phyloP scores from a whole-genome alignment of 2,888 invertebrate species.

The Lapara coniferarum region DNA sequence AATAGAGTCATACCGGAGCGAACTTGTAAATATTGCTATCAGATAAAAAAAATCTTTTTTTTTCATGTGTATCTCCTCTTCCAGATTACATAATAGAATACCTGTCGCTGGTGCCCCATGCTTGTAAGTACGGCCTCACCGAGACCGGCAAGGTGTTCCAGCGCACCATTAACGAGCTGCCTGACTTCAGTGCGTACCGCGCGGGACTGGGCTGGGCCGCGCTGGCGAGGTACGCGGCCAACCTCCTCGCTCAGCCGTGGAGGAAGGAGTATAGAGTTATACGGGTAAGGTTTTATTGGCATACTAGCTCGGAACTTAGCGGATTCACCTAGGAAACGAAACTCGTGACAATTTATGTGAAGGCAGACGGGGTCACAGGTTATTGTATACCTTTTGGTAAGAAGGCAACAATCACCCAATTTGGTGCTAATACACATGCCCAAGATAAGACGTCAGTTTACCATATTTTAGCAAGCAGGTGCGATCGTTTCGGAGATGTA shows the following conservation, averaged over 20 bases:
- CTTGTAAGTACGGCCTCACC: conserved; percentile 89
- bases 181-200: conserved; percentile 91
- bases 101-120: conserved; percentile 89
- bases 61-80: conserved; percentile 38
- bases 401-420: too few relatives aligned
- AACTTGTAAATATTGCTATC: neutral
- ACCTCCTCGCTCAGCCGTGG: conserved; percentile 94
- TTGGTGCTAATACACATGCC: too few relatives aligned
- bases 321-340: neutral
- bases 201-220: conserved; percentile 93
- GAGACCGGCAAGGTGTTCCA: conserved; percentile 91
- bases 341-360: neutral
- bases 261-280: conserved; percentile 92
- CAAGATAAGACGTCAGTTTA: too few relatives aligned
- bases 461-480: too few relatives aligned
- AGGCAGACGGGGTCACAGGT: too few relatives aligned
- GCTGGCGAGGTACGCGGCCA: conserved; percentile 92
- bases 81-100: conserved; percentile 91
- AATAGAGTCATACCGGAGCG: too few relatives aligned
- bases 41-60: too few relatives aligned
- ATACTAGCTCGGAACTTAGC: neutral
- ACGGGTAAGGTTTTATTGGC: conserved; percentile 83
- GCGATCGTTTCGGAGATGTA: too few relatives aligned
- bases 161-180: conserved; percentile 86
- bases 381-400: too few relatives aligned